Evolutionary conservation across 1,140 invertebrate species (phyloP).

Genomic region (Stegodyphus dumicola): DNA sequence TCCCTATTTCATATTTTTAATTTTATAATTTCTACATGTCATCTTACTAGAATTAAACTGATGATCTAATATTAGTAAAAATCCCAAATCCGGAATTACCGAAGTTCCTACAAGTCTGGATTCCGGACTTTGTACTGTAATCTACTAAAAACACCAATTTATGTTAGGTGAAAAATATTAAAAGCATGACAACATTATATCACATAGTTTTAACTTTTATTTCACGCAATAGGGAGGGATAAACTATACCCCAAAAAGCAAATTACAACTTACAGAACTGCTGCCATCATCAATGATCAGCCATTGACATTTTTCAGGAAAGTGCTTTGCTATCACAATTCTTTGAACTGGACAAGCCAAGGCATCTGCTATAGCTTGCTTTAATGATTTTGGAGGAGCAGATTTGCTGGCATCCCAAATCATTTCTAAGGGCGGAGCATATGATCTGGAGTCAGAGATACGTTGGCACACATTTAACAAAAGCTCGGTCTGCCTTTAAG

Average conservation of each 20-base stretch:
- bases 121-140: too few relatives aligned
- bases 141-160: too few relatives aligned
- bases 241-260: not conserved
- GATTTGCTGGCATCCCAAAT: slow-evolving; percentile 52
- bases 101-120: too few relatives aligned
- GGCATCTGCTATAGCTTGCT: slow-evolving; percentile 35
- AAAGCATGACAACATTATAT: too few relatives aligned
- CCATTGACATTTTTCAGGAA: slow-evolving; percentile 56
- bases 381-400: slow-evolving; percentile 29
- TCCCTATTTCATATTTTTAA: too few relatives aligned
- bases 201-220: too few relatives aligned
- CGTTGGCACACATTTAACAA: slow-evolving; percentile 46
- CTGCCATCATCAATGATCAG: slow-evolving; percentile 49
- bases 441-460: slow-evolving; percentile 30
- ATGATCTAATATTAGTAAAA: too few relatives aligned
- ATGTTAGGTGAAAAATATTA: too few relatives aligned
- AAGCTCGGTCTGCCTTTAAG: slow-evolving; percentile 44
- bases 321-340: slow-evolving; percentile 47
- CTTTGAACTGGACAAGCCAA: slow-evolving; percentile 13
- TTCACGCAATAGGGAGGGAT: too few relatives aligned
- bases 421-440: slow-evolving; percentile 39
- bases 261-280: slow-evolving; percentile 26
- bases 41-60: too few relatives aligned
- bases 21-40: too few relatives aligned
- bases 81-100: too few relatives aligned